Percentiles rank a stretch among this genome's conserved stretches.
These are phyloP conservation scores for Orthosia gothica DNA, from an alignment of 2,888 invertebrate genomes.

Conservation along the genomic window DNA sequence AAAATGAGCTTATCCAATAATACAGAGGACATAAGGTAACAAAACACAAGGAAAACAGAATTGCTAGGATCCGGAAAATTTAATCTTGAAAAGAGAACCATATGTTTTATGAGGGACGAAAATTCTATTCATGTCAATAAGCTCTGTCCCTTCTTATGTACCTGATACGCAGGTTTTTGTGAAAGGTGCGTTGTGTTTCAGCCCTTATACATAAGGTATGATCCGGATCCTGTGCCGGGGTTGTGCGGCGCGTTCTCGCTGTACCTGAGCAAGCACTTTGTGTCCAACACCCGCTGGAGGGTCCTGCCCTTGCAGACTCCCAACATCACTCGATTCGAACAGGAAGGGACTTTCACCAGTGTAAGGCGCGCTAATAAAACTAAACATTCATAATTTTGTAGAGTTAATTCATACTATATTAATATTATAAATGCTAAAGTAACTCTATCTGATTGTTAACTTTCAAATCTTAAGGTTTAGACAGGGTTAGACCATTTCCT, in stretches of 20 bases:
- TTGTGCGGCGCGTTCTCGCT: constrained; percentile 82
- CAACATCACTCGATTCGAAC: constrained; percentile 85
- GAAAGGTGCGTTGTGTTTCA: constrained; percentile 74
- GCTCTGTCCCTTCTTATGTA: constrained; percentile 68
- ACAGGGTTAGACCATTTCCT: no score
- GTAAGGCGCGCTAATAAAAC: constrained; percentile 69
- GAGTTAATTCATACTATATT: no score
- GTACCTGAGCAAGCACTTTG: constrained; percentile 85
- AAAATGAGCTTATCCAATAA: constrained; percentile 56
- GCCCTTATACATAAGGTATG: constrained; percentile 87
- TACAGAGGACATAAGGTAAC: constrained; percentile 48
- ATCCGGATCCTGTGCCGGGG: constrained; percentile 86
- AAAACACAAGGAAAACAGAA: constrained; percentile 64
- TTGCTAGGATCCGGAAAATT: constrained; percentile 68
- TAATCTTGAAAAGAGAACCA: constrained; percentile 70
- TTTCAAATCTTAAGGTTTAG: no score
- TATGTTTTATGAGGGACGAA: constrained; percentile 71
- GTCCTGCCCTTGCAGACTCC: constrained; percentile 81
- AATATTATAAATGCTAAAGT: no score
- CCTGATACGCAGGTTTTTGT: constrained; percentile 55
- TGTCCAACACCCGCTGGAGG: constrained; percentile 87
- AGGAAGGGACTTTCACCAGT: constrained; percentile 79
- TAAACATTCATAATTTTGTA: background rate
- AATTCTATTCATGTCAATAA: constrained; percentile 74
- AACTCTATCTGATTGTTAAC: no score